A percentile compares a stretch with the other conserved stretches of the same genome.
Conservation (phyloP, 23 tunicate species). For the Clavelina lepadiformis region DNA sequence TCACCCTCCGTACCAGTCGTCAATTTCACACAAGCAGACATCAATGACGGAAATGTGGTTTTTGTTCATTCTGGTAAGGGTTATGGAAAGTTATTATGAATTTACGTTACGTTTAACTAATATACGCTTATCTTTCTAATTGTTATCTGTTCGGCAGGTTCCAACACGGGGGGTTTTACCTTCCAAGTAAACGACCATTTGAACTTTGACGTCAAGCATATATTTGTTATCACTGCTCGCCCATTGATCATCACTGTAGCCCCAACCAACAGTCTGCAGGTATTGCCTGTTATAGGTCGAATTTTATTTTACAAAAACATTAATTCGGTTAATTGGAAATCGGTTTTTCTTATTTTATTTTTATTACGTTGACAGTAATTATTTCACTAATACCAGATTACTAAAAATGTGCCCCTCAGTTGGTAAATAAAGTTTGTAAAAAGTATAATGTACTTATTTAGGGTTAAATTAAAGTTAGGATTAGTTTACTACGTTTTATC, state of each 20-base stretch:
- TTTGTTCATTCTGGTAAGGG: constrained; percentile 74
- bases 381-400: no score
- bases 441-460: no score
- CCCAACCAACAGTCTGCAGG: constrained; percentile 18
- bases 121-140: not conserved
- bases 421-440: no score
- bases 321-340: not conserved
- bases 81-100: not conserved
- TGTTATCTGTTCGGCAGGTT: constrained; percentile 28
- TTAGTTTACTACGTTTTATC: no score
- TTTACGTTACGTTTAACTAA: not conserved
- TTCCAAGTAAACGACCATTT: constrained; percentile 74
- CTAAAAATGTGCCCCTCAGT: no score
- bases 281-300: not conserved
- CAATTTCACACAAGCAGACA: constrained; percentile 59
- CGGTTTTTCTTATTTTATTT: no score
- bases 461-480: no score
- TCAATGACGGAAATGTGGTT: constrained; percentile 39
- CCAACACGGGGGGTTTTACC: constrained; percentile 75
- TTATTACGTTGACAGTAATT: no score
- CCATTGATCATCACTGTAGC: constrained; percentile 47
- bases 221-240: constrained; percentile 71
- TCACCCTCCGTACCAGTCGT: constrained; percentile 24
- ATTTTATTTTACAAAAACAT: not conserved
- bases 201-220: constrained; percentile 59